A percentile compares a stretch with the other conserved stretches of the same genome.
Evolutionary conservation across 2,797 vertebrate species (phyloP).

Genomic region (Acanthis flammea): DNA sequence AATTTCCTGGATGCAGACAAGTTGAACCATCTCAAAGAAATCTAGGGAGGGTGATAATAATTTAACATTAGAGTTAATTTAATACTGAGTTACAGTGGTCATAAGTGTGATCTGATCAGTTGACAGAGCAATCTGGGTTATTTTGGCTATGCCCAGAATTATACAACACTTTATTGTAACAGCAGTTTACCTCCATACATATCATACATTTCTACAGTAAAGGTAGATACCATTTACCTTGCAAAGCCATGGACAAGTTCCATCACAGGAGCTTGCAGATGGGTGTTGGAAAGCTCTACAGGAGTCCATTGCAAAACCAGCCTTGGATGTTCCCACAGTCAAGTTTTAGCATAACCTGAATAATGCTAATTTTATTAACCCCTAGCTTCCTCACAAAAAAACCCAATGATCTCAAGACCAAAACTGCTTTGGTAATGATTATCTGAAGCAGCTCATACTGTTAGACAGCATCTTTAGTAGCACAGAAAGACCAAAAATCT

Average conservation of each 20-base stretch:
- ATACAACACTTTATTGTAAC: background rate
- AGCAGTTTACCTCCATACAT: background rate
- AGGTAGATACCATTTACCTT: background rate
- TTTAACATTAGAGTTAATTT: background rate
- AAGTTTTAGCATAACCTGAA: background rate
- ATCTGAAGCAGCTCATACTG: background rate
- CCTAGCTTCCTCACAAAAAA: background rate
- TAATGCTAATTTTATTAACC: background rate
- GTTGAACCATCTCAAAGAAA: background rate
- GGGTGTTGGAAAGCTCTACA: background rate
- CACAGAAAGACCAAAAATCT: background rate
- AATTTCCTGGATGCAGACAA: background rate
- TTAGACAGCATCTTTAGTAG: background rate
- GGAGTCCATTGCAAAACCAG: background rate
- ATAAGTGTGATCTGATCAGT: background rate
- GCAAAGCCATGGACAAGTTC: background rate
- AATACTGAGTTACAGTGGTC: background rate
- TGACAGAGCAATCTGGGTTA: background rate
- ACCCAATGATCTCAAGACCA: no score
- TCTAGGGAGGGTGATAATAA: background rate
- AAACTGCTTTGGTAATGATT: background rate
- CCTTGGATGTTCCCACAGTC: background rate
- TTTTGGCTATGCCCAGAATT: background rate
- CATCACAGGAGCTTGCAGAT: background rate
- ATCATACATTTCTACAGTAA: background rate